Conservation (phyloP, 2,113 vertebrate genomes). For the Grantiella picta region DNA sequence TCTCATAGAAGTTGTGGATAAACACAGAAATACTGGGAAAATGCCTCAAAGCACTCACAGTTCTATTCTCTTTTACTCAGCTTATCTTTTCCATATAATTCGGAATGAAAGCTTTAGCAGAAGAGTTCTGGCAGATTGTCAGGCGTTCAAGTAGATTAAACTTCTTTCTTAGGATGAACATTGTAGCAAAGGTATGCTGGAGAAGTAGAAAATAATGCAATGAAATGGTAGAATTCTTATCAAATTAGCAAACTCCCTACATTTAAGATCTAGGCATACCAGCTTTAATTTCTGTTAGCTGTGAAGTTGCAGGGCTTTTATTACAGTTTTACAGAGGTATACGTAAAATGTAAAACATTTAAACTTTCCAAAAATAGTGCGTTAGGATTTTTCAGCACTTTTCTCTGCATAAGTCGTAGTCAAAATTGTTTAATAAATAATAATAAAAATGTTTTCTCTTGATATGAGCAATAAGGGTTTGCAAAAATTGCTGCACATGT, state of each 20-base stretch:
- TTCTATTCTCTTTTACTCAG: not conserved
- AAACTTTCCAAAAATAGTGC: rapidly evolving
- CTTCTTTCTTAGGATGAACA: not conserved
- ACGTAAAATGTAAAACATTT: not conserved
- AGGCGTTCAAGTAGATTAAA: not conserved
- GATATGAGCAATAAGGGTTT: not conserved
- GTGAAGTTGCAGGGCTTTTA: not conserved
- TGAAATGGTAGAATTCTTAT: not conserved
- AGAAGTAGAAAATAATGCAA: not conserved
- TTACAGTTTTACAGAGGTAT: not conserved
- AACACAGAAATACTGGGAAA: not conserved
- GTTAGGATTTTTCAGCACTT: not conserved
- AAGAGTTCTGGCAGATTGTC: not conserved
- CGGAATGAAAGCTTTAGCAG: not conserved
- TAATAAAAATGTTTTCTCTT: not conserved
- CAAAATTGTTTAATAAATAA: not conserved
- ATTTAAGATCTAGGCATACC: not conserved
- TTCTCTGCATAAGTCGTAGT: not conserved
- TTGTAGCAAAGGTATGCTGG: not conserved
- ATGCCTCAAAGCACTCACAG: not conserved
- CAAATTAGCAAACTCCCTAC: not conserved
- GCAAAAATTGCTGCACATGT: not conserved
- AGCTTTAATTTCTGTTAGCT: not conserved
- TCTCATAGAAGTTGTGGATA: not conserved
- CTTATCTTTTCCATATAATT: not conserved